Percentiles rank a stretch among this genome's conserved stretches.
phyloP scores from a whole-genome alignment of 2,113 vertebrate species.

The Neolamprologus tretocephalus region DNA sequence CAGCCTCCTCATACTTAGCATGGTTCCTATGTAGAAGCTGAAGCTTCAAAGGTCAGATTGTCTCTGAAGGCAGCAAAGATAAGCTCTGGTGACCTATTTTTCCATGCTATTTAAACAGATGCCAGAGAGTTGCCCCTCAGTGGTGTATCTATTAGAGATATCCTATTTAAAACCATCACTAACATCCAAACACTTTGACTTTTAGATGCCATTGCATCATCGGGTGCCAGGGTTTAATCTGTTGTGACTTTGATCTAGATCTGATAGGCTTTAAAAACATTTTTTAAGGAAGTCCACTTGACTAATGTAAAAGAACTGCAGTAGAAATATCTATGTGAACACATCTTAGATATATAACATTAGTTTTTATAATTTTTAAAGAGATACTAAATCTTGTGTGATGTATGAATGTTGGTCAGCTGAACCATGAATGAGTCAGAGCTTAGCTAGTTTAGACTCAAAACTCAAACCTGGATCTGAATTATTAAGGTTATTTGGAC shows the following conservation, averaged over 20 bases:
- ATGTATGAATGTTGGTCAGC: background rate
- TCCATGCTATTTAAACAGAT: constrained; percentile 23
- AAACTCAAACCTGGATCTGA: background rate
- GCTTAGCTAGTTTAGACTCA: background rate
- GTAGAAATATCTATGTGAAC: background rate
- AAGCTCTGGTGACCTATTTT: constrained; percentile 22
- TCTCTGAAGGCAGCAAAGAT: constrained; percentile 21
- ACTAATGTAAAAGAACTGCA: background rate
- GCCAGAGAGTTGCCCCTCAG: background rate
- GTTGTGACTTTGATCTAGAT: constrained; percentile 8
- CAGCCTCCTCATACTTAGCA: background rate
- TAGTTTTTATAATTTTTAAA: background rate
- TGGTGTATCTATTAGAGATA: background rate
- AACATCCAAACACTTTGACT: background rate
- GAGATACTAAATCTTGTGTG: background rate
- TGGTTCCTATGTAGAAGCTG: background rate
- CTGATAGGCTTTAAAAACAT: background rate
- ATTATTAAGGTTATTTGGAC: background rate
- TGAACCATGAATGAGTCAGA: background rate
- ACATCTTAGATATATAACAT: background rate
- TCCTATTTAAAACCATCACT: constrained; percentile 48
- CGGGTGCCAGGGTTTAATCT: background rate
- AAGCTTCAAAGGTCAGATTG: constrained; percentile 33
- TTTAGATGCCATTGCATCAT: background rate
- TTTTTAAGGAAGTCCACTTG: background rate